Evolutionary conservation across 2,888 invertebrate species (phyloP).

Genomic region (Eupithecia subumbrata): DNA sequence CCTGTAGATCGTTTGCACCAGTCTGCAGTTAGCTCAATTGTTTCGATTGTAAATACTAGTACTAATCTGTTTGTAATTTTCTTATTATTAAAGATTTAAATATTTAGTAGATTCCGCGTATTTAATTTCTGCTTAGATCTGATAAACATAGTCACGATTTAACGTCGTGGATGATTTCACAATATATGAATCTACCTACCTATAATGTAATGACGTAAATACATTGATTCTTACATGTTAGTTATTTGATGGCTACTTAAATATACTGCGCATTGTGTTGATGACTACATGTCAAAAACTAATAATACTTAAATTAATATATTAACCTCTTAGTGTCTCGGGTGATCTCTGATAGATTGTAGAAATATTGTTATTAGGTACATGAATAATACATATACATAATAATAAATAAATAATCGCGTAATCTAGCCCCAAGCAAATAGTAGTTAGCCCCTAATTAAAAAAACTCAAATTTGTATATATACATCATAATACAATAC

Average conservation of each 20-base stretch:
- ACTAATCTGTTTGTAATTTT: background rate
- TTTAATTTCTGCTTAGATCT: background rate
- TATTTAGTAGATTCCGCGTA: background rate
- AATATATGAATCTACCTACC: background rate
- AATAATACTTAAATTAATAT: background rate
- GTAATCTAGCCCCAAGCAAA: no score
- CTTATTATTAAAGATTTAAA: background rate
- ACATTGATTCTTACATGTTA: background rate
- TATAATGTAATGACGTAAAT: background rate
- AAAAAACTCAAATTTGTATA: no score
- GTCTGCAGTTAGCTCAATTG: no score
- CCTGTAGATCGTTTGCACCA: no score
- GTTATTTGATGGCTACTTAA: background rate
- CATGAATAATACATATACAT: no score
- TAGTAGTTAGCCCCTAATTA: no score
- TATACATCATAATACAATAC: no score
- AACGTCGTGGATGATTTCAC: background rate
- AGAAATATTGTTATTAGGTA: background rate
- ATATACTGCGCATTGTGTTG: background rate
- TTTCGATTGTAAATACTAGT: no score
- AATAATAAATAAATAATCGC: no score
- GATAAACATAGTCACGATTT: slow-evolving; percentile 1
- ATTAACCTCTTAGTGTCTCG: background rate
- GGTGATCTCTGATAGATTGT: background rate
- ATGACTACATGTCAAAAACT: background rate